Evolutionary conservation across 1,140 invertebrate species (phyloP).

Genomic region (Oryctes rhinoceros): DNA sequence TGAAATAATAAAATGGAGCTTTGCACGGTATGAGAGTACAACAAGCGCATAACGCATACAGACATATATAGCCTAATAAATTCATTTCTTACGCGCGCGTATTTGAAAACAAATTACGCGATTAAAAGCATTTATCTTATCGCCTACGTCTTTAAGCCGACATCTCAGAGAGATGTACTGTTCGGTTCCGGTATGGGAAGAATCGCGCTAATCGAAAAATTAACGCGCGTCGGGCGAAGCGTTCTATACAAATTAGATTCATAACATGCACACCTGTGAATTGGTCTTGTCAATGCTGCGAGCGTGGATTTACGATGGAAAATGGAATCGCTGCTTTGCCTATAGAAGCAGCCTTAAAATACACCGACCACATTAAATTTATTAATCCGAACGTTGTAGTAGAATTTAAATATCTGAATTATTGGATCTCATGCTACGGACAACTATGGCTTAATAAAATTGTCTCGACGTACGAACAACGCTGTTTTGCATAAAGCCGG

Average conservation of each 20-base stretch:
- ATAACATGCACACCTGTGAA: conserved; percentile 6
- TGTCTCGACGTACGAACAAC: background rate
- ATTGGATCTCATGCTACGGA: background rate
- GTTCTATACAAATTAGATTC: conserved; percentile 26
- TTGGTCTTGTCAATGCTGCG: background rate
- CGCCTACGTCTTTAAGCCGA: background rate
- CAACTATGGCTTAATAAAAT: conserved; percentile 20
- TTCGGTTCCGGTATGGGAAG: background rate
- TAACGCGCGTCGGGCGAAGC: background rate
- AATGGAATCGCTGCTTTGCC: background rate
- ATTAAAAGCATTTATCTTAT: conserved; percentile 22
- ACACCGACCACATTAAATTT: conserved; percentile 19
- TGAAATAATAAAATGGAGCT: background rate
- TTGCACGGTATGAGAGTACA: background rate
- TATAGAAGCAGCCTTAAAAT: conserved; percentile 1
- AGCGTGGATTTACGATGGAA: conserved; percentile 9
- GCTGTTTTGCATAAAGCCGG: background rate
- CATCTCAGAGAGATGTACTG: background rate
- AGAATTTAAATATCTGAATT: conserved; percentile 33
- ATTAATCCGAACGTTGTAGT: background rate
- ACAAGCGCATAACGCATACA: background rate
- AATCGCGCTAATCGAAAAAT: conserved; percentile 16
- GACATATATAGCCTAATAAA: background rate
- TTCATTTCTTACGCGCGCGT: background rate
- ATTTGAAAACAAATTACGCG: conserved; percentile 29